Conservation (phyloP, 2,888 invertebrate genomes). For the Acanthosepion pharaonis region DNA sequence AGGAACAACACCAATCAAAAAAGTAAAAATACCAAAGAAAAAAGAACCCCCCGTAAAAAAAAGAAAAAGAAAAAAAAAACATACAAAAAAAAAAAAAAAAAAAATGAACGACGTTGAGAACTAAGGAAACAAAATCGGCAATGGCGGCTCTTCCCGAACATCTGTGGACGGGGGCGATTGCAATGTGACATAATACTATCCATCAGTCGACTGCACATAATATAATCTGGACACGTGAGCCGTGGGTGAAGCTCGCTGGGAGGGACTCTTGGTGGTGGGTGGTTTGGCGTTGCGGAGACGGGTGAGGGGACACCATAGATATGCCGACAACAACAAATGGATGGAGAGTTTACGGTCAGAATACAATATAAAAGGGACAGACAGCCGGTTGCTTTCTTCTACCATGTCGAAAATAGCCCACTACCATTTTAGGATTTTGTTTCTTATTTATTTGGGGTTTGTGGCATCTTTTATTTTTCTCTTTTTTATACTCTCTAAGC, state of each 20-base stretch:
- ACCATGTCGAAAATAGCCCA: background rate
- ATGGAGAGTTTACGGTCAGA: constrained; percentile 33
- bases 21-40: background rate
- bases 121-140: background rate
- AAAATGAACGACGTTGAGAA: background rate
- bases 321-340: constrained; percentile 24
- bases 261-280: background rate
- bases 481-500: background rate
- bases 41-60: background rate
- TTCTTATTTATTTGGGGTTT: too few species aligned
- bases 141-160: constrained; percentile 2
- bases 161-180: background rate
- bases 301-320: constrained; percentile 9
- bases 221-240: constrained; percentile 33
- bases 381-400: background rate
- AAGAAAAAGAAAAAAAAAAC: background rate
- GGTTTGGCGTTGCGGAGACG: background rate
- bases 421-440: background rate
- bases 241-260: background rate
- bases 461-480: background rate
- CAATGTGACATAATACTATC: constrained; percentile 21
- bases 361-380: constrained; percentile 6
- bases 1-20: background rate
- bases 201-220: constrained; percentile 33
- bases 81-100: background rate